Evolutionary conservation across 2,113 vertebrate genomes (phyloP).

Genomic region (Agapornis roseicollis): DNA sequence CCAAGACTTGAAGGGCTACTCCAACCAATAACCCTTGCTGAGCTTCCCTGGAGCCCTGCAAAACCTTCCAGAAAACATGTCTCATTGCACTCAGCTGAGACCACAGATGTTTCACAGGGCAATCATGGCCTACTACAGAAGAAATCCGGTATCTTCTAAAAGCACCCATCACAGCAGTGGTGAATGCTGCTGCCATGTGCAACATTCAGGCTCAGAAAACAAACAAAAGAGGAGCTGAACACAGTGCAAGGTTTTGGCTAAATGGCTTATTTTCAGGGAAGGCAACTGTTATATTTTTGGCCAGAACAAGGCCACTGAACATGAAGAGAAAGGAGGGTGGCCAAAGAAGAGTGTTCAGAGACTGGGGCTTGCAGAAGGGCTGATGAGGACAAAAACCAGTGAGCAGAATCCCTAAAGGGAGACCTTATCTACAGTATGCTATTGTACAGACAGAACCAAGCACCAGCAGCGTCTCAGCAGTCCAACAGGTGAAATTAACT

Average conservation of each 20-base stretch:
- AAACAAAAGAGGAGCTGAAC: background rate
- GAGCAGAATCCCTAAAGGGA: background rate
- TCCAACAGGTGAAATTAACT: background rate
- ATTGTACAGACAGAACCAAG: background rate
- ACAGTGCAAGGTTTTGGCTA: background rate
- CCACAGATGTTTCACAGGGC: background rate
- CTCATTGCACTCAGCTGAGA: background rate
- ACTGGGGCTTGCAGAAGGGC: background rate
- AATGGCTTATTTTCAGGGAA: background rate
- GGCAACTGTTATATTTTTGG: background rate
- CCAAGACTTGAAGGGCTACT: background rate
- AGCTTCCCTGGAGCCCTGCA: background rate
- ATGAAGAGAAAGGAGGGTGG: background rate
- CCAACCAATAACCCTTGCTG: background rate
- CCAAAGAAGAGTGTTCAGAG: background rate
- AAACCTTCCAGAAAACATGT: background rate
- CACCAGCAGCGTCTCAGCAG: background rate
- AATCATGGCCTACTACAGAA: background rate
- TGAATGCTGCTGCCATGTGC: fast-evolving
- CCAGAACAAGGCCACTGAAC: background rate
- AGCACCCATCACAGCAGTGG: background rate
- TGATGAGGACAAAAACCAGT: background rate
- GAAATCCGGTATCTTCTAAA: background rate
- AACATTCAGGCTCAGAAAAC: background rate
- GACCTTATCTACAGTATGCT: background rate